Evolutionary conservation across 2,888 invertebrate species (phyloP), one percentile per base, ranked within the genome.

Genomic region (Leucophenga montana): DNA sequence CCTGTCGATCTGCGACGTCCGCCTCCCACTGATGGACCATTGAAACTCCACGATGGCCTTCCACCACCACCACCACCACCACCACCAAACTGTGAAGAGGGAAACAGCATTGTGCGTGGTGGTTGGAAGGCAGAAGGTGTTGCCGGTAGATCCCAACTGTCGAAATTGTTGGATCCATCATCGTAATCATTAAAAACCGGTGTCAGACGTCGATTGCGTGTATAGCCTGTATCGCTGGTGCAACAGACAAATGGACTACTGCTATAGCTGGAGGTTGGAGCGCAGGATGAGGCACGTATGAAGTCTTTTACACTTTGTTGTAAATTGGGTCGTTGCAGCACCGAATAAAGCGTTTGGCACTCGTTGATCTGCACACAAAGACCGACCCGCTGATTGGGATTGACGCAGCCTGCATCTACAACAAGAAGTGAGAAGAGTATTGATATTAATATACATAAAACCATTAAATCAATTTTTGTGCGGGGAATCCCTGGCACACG

Each of bases 351-450:
- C 0, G 84, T 78, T 69, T 84, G 85, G 61, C 88, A 88, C n/a
- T 88, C 83, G 31, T 77, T 82, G 8, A 88, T 82, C 71, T 83
- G 83, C 2, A 85, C 80, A 70, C 88, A 88, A 14, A 82, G 74
- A 20, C 87, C 88, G 11, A 74, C 62, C 1, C 82, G 77, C 61
- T 79, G 80, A 70, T 88, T 88, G n/a, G 88, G 88, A 79, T 87
- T 88, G 22, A 77, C 61, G 92, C 94, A 82, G 92, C 95, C 80
- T 14, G 77, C 78, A 77, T 81, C 88, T 84, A 73, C 13, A 66
- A 79, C 64, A 56, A 44, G 39, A 11, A 11, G 39, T 39, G 27
- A 27, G 27, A 2, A 27, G 4, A 27, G 27, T 3, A 4, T 27
- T 27, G 27, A 27, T 3, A 27, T 74, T 75, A 75, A 77, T 70